Base-by-base conservation (phyloP, 2,113 vertebrate genomes). In the Parus major region DNA sequence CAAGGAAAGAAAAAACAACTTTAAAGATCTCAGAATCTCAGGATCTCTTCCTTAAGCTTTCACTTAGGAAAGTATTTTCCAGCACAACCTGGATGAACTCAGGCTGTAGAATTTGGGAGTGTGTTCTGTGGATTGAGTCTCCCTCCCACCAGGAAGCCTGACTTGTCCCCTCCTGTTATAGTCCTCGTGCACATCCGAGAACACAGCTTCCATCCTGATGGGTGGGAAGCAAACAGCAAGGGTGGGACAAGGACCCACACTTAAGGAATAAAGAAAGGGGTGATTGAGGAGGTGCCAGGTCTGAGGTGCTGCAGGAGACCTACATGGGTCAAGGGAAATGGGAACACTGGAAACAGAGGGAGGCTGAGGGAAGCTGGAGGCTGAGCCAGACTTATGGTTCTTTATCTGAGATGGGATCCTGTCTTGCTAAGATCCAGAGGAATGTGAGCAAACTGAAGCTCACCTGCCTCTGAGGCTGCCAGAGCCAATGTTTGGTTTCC, bases 401-500 rank as follows among this genome's bases (percentile, higher is more conserved):
- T 59, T 91, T 81, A 81, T 65, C 91, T 88, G 90, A 82, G 68
- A 20, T 8, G 21, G 73, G 57, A 88, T 95, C 91, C 87, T 94
- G 75, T 90, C n/a, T 82, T 86, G 86, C 80, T 89, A 53, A 52
- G 76, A 29, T 42, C 5, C 0, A 64, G 86, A 85, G 88, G 81
- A 94, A 77, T 71, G 68, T 55, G 53, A 50, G 42, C 64, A 79
- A 86, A 19, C 69, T 89, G 90, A 89, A 86, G 82, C 77, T 94
- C 10, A 0, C 24, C 81, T 80, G 64, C 63, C 82, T 88, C 60
- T 1, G 1, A 90, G 73, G 79, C 83, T 47, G 7, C 1, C 2
- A 35, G 50, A 57, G 69, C 88, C 94, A 97, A 82, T 91, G 60
- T 96, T 97, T 97, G 82, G 84, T 94, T 96, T 96, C 93, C 95